These are phyloP conservation scores for Momotus momota DNA, from an alignment of 2,797 vertebrate genomes.

Conservation along the genomic window DNA sequence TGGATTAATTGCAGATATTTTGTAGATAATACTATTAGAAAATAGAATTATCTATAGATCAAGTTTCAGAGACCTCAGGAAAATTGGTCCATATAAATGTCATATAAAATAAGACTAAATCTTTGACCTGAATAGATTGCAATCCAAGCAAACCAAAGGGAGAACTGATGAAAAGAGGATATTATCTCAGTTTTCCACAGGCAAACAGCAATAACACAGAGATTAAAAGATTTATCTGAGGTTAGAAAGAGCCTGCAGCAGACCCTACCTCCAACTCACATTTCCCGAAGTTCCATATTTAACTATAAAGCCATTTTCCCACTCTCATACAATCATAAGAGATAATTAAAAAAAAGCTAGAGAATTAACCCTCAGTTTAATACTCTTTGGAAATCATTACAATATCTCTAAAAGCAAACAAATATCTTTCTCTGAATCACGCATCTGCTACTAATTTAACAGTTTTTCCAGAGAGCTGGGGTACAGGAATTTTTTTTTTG, in stretches of 20 bases:
- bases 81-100: constrained; percentile 7
- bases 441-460: not conserved
- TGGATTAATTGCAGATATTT: constrained; percentile 13
- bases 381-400: not conserved
- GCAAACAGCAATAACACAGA: not conserved
- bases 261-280: not conserved
- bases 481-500: not conserved
- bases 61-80: not conserved
- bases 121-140: constrained; percentile 54
- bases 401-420: not conserved
- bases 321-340: not conserved
- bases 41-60: constrained; percentile 22
- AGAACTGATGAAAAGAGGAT: constrained; percentile 31
- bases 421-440: not conserved
- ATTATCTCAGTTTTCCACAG: constrained; percentile 32
- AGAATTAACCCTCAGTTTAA: not conserved
- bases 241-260: constrained; percentile 21
- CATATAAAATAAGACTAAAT: not conserved
- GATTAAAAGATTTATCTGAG: constrained; percentile 43
- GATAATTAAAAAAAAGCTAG: not conserved
- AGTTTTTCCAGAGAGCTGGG: not conserved
- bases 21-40: constrained; percentile 21
- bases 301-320: not conserved
- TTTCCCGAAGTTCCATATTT: not conserved
- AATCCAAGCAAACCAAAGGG: constrained; percentile 34